A percentile compares a stretch with the other conserved stretches of the same genome.
Evolutionary conservation across 1,140 invertebrate species (phyloP).

Genomic region (Cyclargus thomasi): DNA sequence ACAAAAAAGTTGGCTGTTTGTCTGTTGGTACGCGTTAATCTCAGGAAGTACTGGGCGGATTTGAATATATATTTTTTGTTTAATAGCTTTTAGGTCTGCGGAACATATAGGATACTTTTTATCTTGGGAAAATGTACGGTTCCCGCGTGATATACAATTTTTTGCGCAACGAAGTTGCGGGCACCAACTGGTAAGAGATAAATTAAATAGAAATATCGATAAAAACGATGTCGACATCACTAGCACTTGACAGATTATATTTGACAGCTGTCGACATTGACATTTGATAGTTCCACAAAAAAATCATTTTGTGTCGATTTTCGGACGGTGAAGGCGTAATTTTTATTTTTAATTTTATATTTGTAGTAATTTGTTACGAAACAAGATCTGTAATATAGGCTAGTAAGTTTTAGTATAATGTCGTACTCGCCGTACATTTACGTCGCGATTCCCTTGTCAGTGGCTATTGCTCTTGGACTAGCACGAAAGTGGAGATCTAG

Average conservation of each 20-base stretch:
- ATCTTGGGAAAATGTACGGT: too few species aligned
- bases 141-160: too few species aligned
- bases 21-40: too few species aligned
- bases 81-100: too few species aligned
- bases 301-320: neutral
- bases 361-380: constrained; percentile 6
- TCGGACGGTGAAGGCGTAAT: constrained; percentile 9
- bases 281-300: neutral
- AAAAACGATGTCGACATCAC: neutral
- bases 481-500: constrained; percentile 62
- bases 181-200: too few species aligned
- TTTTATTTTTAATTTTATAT: constrained; percentile 18
- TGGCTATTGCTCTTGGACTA: constrained; percentile 54
- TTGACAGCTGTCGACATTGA: constrained; percentile 4
- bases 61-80: too few species aligned
- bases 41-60: too few species aligned
- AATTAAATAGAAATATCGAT: neutral
- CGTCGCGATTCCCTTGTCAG: constrained; percentile 62
- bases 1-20: too few species aligned
- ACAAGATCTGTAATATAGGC: neutral
- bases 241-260: neutral
- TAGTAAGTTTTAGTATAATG: constrained; percentile 30
- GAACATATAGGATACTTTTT: too few species aligned
- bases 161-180: too few species aligned
- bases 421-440: constrained; percentile 48